These are phyloP conservation scores for Willowsia nigromaculata DNA, from an alignment of 2,888 invertebrate species.

Conservation along the genomic window DNA sequence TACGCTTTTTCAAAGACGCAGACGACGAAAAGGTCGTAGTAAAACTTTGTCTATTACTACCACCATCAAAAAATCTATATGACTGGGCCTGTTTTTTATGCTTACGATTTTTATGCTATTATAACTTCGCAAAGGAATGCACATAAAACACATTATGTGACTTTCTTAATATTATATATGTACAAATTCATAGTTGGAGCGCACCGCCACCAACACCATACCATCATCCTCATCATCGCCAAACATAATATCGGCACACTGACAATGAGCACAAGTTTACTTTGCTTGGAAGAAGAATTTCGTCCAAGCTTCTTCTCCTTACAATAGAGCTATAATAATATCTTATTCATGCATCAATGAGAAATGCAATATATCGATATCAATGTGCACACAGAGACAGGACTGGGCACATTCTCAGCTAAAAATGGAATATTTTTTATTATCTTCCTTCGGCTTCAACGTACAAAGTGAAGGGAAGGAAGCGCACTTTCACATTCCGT, in stretches of 20 bases:
- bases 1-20: slow-evolving; percentile 10
- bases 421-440: slow-evolving; percentile 14
- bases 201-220: not conserved
- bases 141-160: slow-evolving; percentile 58
- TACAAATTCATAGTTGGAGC: slow-evolving; percentile 2
- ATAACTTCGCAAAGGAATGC: slow-evolving; percentile 34
- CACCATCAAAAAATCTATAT: not conserved
- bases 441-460: not conserved
- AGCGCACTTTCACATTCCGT: not conserved
- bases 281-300: not conserved
- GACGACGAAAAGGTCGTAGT: slow-evolving; percentile 27
- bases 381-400: not conserved
- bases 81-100: slow-evolving; percentile 16
- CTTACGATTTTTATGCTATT: not conserved
- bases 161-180: slow-evolving; percentile 38
- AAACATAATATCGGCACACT: not conserved
- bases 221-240: not conserved
- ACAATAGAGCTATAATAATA: not conserved
- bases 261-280: not conserved
- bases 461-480: not conserved
- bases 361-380: not conserved
- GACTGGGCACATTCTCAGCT: not conserved
- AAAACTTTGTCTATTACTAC: not conserved
- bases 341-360: not conserved
- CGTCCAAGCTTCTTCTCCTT: not conserved